A percentile compares a stretch with the other conserved stretches of the same genome.
Conservation (phyloP, 1,140 invertebrate species). For the Euwallacea similis region DNA sequence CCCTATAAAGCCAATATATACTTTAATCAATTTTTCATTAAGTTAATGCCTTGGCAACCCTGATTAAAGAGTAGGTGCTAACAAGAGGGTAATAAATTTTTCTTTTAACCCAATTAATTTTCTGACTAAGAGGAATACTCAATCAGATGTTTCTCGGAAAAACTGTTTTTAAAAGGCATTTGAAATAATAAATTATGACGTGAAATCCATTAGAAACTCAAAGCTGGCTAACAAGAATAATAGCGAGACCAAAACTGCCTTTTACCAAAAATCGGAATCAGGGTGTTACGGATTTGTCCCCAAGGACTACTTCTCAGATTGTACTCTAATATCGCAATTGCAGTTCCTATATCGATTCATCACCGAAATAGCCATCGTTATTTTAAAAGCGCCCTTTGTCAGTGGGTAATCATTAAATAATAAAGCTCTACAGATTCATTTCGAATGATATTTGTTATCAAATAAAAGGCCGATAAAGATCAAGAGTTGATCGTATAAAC, state of each 20-base stretch:
- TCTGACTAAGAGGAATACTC: not conserved
- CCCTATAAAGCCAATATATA: conserved; percentile 1
- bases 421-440: conserved; percentile 21
- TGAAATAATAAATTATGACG: too few species aligned
- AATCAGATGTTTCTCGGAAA: too few species aligned
- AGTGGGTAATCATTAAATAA: conserved; percentile 22
- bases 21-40: conserved; percentile 17
- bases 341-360: conserved; percentile 21
- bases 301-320: conserved; percentile 1
- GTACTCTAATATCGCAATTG: conserved; percentile 13
- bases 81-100: conserved; percentile 1
- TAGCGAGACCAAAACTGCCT: not conserved
- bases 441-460: conserved; percentile 9
- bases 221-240: not conserved
- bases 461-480: too few species aligned
- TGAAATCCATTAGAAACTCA: not conserved
- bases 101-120: not conserved
- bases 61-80: conserved; percentile 4
- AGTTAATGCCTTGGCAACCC: conserved; percentile 1
- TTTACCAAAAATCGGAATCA: not conserved
- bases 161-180: too few species aligned
- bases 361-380: conserved; percentile 16
- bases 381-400: conserved; percentile 17
- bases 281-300: not conserved
- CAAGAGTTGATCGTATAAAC: too few species aligned